These are phyloP conservation scores for Tilapia sparmanii DNA, from an alignment of 2,113 vertebrate species.

Conservation along the genomic window DNA sequence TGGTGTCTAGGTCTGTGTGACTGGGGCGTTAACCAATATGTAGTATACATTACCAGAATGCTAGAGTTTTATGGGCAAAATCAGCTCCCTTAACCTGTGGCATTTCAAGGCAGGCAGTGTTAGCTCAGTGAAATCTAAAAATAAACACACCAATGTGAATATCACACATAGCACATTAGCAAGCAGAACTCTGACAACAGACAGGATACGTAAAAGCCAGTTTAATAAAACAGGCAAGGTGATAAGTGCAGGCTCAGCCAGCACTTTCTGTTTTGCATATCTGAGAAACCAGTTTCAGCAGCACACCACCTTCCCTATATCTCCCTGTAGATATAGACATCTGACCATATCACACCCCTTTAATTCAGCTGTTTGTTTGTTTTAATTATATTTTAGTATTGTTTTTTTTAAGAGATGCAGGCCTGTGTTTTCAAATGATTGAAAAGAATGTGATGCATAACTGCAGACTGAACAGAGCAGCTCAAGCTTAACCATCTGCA, in stretches of 20 bases:
- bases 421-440: not conserved
- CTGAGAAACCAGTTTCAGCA: not conserved
- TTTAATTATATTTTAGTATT: not conserved
- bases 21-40: not conserved
- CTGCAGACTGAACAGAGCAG: not conserved
- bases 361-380: not conserved
- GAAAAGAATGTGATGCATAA: not conserved
- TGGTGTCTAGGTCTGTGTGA: not conserved
- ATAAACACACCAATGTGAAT: not conserved
- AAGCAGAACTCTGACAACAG: not conserved
- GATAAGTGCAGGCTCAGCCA: not conserved
- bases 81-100: not conserved
- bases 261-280: not conserved
- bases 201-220: not conserved
- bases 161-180: not conserved
- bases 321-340: not conserved
- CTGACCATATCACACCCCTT: not conserved
- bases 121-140: not conserved
- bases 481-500: not conserved
- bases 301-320: not conserved
- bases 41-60: not conserved
- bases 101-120: not conserved
- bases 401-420: not conserved
- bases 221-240: not conserved
- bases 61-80: not conserved